Base-by-base conservation (phyloP, 2,797 vertebrate species). In the Hippocampus kuda region DNA sequence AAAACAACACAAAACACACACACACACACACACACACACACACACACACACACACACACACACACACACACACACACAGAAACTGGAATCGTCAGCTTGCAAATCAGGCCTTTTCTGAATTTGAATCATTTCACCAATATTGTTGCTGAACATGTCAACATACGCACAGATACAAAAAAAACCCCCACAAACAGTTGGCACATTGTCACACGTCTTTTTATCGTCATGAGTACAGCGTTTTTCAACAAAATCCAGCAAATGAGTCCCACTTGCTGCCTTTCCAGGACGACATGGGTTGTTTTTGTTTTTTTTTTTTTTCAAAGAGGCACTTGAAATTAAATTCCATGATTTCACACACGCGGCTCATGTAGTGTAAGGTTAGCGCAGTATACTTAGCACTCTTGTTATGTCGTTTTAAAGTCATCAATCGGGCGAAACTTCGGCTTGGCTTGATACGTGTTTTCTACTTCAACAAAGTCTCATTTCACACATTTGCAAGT, bases 271-370 rank as follows among this genome's bases (percentile, higher is more conserved):
- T 61, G 6, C 59, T 61, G 59, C 27, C 27, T 61, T 61, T 61
- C 59, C 59, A 34, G 53, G 53, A 56, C 53, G n/a, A 56, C 53
- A 20, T 5, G 30, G 30, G 59, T 20, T 38, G 57, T 30, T 60
- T 1, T 61, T 61, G 10, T 34, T 61, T 38, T 61, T 60, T 18
- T 61, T 61, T 34, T 34, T 38, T 61, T 61, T 8, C 59, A 61
- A 61, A 61, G 59, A 61, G 59, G 59, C 59, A 61, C 59, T 61
- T 61, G 6, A 61, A 61, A 61, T 61, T 34, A 61, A 61, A 34
- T 38, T 56, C 2, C 16, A 61, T 61, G 27, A 18, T 34, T 34
- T 20, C 59, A 61, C 27, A 10, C 59, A 38, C 59, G 8, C 30
- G 16, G 59, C 59, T 61, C 59, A 61, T 61, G 27, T 18, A 34